These are phyloP conservation scores for Drosophila parthenogenetica DNA, from an alignment of 2,888 invertebrate species.

Conservation along the genomic window DNA sequence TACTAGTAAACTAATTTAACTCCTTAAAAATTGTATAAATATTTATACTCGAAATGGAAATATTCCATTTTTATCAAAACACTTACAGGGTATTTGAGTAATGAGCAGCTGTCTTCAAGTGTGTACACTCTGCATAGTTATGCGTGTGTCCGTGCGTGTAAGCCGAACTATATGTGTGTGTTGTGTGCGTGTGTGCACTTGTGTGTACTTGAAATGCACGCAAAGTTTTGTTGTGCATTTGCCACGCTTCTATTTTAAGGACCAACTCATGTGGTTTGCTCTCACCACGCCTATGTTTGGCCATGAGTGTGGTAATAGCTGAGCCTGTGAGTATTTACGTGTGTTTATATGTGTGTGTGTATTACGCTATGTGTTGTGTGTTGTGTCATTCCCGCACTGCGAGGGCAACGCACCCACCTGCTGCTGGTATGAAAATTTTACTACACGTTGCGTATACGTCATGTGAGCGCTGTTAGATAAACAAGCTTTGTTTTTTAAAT, in stretches of 20 bases:
- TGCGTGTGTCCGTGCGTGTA: conserved; percentile 22
- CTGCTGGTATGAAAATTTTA: conserved; percentile 57
- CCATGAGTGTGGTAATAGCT: conserved; percentile 5
- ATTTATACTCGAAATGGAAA: too few relatives aligned
- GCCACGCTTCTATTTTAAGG: conserved; percentile 61
- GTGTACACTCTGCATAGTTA: conserved; percentile 2
- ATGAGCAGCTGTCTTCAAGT: background rate
- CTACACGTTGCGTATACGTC: conserved; percentile 58
- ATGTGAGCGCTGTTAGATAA: conserved; percentile 39
- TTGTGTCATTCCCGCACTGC: conserved; percentile 13
- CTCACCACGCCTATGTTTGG: conserved; percentile 15
- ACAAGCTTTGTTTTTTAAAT: conserved; percentile 44
- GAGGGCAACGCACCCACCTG: conserved; percentile 39
- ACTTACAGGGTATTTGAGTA: conserved; percentile 19
- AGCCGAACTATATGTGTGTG: conserved; percentile 12
- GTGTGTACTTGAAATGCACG: conserved; percentile 62
- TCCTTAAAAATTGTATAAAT: too few relatives aligned
- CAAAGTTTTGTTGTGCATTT: conserved; percentile 75
- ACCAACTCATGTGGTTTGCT: conserved; percentile 42
- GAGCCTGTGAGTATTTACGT: background rate
- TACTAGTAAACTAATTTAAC: too few relatives aligned
- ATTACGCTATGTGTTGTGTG: background rate
- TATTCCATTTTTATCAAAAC: too few relatives aligned
- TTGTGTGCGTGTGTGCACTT: conserved; percentile 20
- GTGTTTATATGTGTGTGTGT: conserved; percentile 7